Base-by-base conservation (phyloP, 1,140 invertebrate species). In the Coenobita brevimanus region DNA sequence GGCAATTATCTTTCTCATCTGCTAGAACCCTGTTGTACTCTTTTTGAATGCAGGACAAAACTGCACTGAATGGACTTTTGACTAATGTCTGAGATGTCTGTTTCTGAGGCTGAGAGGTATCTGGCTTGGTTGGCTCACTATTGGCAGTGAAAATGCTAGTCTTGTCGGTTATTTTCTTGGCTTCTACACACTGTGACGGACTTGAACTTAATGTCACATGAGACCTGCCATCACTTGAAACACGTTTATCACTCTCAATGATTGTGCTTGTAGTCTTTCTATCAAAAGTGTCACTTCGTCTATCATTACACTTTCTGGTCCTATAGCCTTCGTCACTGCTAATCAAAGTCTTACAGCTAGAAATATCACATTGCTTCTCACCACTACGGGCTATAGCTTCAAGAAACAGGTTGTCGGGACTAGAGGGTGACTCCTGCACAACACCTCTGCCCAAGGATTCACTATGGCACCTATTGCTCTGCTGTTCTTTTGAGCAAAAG, bases 341-440 rank as follows among this genome's bases (percentile, higher is more conserved):
- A 54, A 87, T 76, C 69, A 87, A 87, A 80, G 76, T 81, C 85
- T 87, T 87, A 87, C 85, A 87, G 50, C 85, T 87, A 87, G 76
- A 50, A 87, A 87, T 87, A 87, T 87, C 85, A 87, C 85, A 87
- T 54, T 81, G 85, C 69, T 87, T 87, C 67, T 81, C 85, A 21
- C 85, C 78, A 73, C 76, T 87, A 43, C 76, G 85, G 33, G 75
- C 64, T 50, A 87, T 87, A 24, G 85, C 85, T 81, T 87, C 76
- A 60, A 87, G 85, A 87, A 87, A 87, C 75, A 71, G 76, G 64
- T 87, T 87, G 54, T 87, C 85, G 8, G 85, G 85, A 87, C 76
- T 87, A 71, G 85, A 71, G 76, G 76, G 27, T 41, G 71, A 71
- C 85, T 87, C 78, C 50, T 60, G 76, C 62, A 71, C 46, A 36